Conservation (phyloP, 2,888 invertebrate species). For the Bimastos eiseni region DNA sequence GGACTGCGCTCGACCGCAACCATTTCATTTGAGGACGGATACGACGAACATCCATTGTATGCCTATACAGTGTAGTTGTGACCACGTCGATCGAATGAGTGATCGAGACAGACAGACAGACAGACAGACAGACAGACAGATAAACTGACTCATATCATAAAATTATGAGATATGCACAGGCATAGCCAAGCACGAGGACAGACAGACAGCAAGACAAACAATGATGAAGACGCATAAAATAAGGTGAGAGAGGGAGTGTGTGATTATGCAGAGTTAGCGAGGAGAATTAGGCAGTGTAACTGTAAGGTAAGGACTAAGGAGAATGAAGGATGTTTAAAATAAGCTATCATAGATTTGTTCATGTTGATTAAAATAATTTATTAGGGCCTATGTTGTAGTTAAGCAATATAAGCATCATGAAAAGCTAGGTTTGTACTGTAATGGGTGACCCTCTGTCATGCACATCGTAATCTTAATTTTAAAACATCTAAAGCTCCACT, state of each 20-base stretch:
- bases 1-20: not conserved
- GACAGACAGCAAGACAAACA: not conserved
- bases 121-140: not conserved
- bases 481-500: too few species aligned
- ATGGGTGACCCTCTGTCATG: too few species aligned
- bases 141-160: too few species aligned
- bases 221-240: not conserved
- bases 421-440: too few species aligned
- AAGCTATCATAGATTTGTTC: too few species aligned
- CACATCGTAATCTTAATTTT: too few species aligned
- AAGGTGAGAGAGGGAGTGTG: not conserved
- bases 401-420: too few species aligned
- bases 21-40: not conserved
- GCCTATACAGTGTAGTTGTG: not conserved
- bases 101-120: not conserved
- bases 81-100: not conserved
- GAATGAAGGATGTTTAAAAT: too few species aligned
- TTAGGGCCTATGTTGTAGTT: too few species aligned
- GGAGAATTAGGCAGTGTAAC: too few species aligned
- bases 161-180: not conserved
- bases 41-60: not conserved
- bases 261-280: not conserved
- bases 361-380: too few species aligned
- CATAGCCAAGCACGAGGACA: not conserved
- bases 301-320: too few species aligned